phyloP scores from a whole-genome alignment of 2,797 vertebrate genomes.

The Meriones psammophilus region DNA sequence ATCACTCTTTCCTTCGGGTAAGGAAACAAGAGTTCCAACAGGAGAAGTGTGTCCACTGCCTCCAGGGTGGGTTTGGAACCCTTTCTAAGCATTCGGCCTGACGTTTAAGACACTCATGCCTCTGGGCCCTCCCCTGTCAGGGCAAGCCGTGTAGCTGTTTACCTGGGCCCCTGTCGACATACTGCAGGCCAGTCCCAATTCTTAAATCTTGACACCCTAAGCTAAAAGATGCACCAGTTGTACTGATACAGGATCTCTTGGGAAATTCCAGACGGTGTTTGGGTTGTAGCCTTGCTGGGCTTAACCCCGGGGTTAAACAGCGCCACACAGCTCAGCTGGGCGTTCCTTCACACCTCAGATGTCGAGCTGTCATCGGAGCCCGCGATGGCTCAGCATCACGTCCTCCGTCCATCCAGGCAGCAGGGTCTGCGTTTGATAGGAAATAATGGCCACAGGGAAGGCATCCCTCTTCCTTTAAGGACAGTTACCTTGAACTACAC shows the following conservation, averaged over 20 bases:
- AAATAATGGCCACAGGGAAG: not conserved
- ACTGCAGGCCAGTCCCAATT: not conserved
- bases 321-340: not conserved
- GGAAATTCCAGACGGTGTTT: conserved; percentile 26
- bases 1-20: not conserved
- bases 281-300: not conserved
- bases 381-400: not conserved
- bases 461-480: not conserved
- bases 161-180: not conserved
- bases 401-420: not conserved
- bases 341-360: not conserved
- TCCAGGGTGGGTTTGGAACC: conserved; percentile 1
- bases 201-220: conserved; percentile 50
- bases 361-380: not conserved
- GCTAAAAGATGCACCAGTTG: not conserved
- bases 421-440: not conserved
- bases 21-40: conserved; percentile 7
- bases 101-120: conserved; percentile 39
- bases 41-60: not conserved
- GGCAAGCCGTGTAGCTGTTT: not conserved
- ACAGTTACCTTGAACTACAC: not conserved
- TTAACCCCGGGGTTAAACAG: not conserved
- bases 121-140: not conserved
- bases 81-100: not conserved
- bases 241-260: not conserved